These are phyloP conservation scores for Oryzias javanicus DNA, from an alignment of 2,113 vertebrate species.

Conservation along the genomic window DNA sequence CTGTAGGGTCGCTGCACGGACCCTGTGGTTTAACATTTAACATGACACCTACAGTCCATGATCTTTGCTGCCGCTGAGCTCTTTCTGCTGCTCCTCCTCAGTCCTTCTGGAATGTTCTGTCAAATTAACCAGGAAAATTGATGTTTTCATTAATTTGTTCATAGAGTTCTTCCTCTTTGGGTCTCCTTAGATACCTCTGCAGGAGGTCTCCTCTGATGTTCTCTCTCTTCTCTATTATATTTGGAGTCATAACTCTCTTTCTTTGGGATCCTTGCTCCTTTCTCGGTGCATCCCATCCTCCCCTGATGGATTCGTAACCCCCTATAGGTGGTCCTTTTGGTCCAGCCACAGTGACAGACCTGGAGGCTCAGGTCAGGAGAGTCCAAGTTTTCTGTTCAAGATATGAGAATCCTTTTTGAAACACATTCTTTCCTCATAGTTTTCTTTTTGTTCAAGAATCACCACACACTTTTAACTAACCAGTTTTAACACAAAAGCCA, in stretches of 20 bases:
- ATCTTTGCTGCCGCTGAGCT: not conserved
- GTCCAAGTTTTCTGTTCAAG: conserved; percentile 3
- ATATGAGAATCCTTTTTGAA: not conserved
- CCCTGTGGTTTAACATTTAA: not conserved
- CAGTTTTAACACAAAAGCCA: not conserved
- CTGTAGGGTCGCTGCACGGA: not conserved
- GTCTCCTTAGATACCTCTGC: not conserved
- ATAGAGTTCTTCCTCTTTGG: conserved; percentile 7
- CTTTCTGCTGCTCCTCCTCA: not conserved
- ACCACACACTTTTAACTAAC: not conserved
- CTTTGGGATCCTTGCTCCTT: conserved; percentile 3
- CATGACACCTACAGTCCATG: not conserved
- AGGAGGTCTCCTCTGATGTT: not conserved
- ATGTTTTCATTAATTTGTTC: not conserved
- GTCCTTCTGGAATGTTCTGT: conserved; percentile 3
- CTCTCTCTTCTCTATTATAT: not conserved
- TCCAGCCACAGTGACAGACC: conserved; percentile 49
- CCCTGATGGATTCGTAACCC: conserved; percentile 46
- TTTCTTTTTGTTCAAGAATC: not conserved
- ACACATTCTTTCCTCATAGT: not conserved
- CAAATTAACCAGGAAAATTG: not conserved
- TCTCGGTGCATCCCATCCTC: conserved; percentile 27
- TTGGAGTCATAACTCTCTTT: not conserved
- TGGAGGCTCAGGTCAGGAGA: conserved; percentile 11
- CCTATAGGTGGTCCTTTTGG: conserved; percentile 8